Base-by-base conservation (phyloP, 1,140 invertebrate genomes). In the Euwallacea similis region DNA sequence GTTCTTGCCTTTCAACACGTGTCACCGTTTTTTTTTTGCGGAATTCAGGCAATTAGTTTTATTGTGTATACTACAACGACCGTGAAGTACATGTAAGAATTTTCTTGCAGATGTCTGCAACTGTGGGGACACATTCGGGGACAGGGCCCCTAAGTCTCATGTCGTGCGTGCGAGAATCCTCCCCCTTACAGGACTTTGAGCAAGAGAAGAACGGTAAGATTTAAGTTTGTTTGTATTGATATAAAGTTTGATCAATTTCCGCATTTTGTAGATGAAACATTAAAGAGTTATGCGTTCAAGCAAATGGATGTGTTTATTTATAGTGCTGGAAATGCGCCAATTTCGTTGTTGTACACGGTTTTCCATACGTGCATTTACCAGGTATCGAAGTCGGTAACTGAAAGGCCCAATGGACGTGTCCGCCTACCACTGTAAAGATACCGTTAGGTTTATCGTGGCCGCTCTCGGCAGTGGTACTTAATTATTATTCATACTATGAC, bases 121-220 rank as follows among this genome's bases (percentile, higher is more conserved):
- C 75, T 64, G 76, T 77, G 9, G 76, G 76, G 68, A 62, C 73
- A 41, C 75, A 77, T 62, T 76, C 77, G 43, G 77, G 77, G 72
- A 54, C 80, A 33, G 78, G 78, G 62, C 76, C 79, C 73, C 75
- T 81, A 42, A 79, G 79, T 73, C 64, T 85, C 69, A 85, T 85
- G 84, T 85, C 84, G 60, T 85, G 84, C 78, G 84, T 85, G 62
- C 80, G 84, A 63, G 84, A 85, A 75, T 85, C 84, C 65, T 85
- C 84, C 55, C 84, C 84, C 44, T 79, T 83, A 33, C 78, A 80
- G 62, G 79, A 81, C 65, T 77, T 70, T 71, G 77, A 77, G 43
- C 67, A 61, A 58, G 80, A 81, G 61, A 80, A 79, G 74, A 81
- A 76, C 60, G 79, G 79, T 81, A 73, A 78, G 79, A 33, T 4